phyloP scores from a whole-genome alignment of 2,113 vertebrate genomes.

The Phylloscopus trochilus region DNA sequence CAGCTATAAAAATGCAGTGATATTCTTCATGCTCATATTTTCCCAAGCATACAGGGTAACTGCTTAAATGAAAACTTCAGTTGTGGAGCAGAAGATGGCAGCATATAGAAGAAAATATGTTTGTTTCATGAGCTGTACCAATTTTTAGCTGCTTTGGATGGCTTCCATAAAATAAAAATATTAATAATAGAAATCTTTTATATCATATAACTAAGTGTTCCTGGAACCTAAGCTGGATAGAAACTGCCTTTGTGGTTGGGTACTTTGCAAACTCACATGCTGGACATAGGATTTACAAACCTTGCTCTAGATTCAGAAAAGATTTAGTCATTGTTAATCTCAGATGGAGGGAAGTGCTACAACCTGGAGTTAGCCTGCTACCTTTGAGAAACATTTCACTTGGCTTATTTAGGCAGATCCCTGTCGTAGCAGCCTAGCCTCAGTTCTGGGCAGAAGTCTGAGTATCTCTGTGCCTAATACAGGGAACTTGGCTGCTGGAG shows the following conservation, averaged over 20 bases:
- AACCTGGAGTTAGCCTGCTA: neutral
- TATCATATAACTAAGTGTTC: neutral
- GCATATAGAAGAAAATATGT: conserved; percentile 32
- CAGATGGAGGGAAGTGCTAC: neutral
- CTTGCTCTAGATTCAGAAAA: neutral
- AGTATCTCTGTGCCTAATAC: neutral
- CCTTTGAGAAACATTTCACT: neutral
- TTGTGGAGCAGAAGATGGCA: conserved; percentile 56
- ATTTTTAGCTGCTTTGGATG: neutral
- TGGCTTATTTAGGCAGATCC: neutral
- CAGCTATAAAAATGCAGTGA: neutral
- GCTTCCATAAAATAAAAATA: neutral
- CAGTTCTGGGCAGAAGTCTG: neutral
- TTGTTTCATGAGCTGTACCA: neutral
- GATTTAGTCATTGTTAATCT: neutral
- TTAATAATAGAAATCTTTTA: neutral
- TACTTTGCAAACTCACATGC: neutral
- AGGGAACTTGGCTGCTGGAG: neutral
- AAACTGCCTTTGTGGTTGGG: neutral
- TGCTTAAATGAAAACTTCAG: neutral
- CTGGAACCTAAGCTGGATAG: neutral
- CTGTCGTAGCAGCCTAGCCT: neutral
- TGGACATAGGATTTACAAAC: neutral
- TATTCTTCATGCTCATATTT: neutral
- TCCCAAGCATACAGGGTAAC: neutral